Percentiles rank a stretch among this genome's conserved stretches.
These are phyloP conservation scores for Struthidea cinerea DNA, from an alignment of 2,113 vertebrate species.

Conservation along the genomic window DNA sequence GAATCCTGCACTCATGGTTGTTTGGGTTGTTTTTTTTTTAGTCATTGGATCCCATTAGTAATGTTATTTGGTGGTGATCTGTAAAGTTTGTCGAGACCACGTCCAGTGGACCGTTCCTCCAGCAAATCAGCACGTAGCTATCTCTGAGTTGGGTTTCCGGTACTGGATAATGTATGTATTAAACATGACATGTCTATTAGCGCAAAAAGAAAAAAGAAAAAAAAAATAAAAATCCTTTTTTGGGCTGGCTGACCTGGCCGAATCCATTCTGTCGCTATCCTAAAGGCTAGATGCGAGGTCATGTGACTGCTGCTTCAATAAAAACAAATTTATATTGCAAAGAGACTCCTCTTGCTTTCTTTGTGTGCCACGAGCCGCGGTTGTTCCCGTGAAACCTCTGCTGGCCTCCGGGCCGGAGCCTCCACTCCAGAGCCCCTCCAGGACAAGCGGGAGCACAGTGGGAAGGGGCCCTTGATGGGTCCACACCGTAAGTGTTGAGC, in stretches of 20 bases:
- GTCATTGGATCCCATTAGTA: constrained; percentile 65
- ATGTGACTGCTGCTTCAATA: constrained; percentile 83
- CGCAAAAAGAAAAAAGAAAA: constrained; percentile 57
- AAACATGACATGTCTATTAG: constrained; percentile 77
- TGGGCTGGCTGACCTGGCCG: constrained; percentile 66
- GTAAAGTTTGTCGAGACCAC: constrained; percentile 66
- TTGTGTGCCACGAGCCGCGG: not conserved
- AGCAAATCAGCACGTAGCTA: constrained; percentile 68
- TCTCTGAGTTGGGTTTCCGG: constrained; percentile 71
- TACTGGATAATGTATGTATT: constrained; percentile 78
- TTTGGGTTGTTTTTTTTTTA: constrained; percentile 28
- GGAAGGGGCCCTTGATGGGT: not conserved
- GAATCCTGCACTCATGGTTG: constrained; percentile 66
- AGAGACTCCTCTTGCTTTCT: constrained; percentile 56
- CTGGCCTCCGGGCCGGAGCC: accelerated
- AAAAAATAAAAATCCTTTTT: constrained; percentile 52
- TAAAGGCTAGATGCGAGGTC: constrained; percentile 76
- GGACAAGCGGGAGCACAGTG: not conserved
- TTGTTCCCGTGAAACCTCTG: not conserved
- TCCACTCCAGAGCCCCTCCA: accelerated
- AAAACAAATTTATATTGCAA: constrained; percentile 79
- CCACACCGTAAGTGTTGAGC: accelerated
- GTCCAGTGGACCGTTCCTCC: constrained; percentile 70
- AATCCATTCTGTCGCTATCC: constrained; percentile 70
- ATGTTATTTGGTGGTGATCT: constrained; percentile 70